Conservation (phyloP, 2,888 invertebrate genomes). For the Pogonocherus hispidulus region DNA sequence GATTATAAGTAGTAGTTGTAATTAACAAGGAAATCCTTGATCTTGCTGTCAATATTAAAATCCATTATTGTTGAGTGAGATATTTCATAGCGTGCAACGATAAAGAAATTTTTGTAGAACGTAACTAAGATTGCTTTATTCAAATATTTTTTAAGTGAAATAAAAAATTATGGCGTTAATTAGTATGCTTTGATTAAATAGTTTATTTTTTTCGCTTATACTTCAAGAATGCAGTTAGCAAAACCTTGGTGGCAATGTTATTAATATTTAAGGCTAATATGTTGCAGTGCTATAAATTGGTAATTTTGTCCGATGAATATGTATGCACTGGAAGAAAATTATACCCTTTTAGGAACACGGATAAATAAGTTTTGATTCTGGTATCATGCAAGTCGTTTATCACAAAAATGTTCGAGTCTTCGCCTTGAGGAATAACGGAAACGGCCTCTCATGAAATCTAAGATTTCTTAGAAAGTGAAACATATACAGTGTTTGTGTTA, state of each 20-base stretch:
- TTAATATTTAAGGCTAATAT: conserved; percentile 22
- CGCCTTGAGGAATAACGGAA: conserved; percentile 47
- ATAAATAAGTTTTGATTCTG: conserved; percentile 51
- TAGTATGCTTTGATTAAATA: too few relatives aligned
- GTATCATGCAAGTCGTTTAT: conserved; percentile 49
- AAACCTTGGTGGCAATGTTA: not conserved
- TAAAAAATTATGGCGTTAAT: too few relatives aligned
- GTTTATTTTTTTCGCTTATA: too few relatives aligned
- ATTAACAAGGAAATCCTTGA: too few relatives aligned
- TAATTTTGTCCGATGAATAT: conserved; percentile 48
- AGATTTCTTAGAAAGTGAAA: conserved; percentile 54
- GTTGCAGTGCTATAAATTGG: conserved; percentile 43
- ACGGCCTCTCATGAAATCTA: conserved; percentile 48
- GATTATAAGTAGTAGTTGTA: too few relatives aligned
- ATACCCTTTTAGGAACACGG: conserved; percentile 49
- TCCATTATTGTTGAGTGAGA: too few relatives aligned
- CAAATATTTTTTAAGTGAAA: too few relatives aligned
- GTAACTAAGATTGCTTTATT: too few relatives aligned
- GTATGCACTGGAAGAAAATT: conserved; percentile 49
- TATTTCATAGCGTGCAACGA: too few relatives aligned
- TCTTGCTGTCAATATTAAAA: too few relatives aligned
- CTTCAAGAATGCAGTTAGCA: conserved; percentile 3
- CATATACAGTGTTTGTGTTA: conserved; percentile 44
- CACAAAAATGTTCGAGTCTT: conserved; percentile 46
- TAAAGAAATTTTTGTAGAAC: too few relatives aligned